Evolutionary conservation across 2,888 invertebrate genomes (phyloP).

Genomic region (Plutella xylostella): DNA sequence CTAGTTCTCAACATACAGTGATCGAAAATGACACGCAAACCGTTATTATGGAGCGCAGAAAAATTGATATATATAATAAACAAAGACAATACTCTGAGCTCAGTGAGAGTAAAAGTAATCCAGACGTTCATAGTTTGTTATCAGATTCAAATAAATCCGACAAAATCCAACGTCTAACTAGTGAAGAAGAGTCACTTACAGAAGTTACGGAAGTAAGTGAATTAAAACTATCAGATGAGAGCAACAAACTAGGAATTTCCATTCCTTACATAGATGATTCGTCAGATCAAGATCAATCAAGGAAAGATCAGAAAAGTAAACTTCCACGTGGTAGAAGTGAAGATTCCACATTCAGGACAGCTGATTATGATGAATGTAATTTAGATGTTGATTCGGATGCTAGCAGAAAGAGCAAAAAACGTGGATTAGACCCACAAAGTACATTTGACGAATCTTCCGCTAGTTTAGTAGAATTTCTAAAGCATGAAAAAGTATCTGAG

Average conservation of each 20-base stretch:
- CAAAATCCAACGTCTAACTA: slow-evolving; percentile 59
- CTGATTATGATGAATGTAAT: slow-evolving; percentile 76
- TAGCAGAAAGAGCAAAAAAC: slow-evolving; percentile 30
- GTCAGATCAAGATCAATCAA: slow-evolving; percentile 56
- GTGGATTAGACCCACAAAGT: slow-evolving; percentile 64
- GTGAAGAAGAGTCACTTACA: slow-evolving; percentile 75
- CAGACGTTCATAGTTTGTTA: slow-evolving; percentile 41
- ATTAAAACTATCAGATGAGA: slow-evolving; percentile 65
- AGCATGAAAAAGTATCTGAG: slow-evolving; percentile 57
- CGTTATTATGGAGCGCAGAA: slow-evolving; percentile 70
- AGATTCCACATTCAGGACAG: slow-evolving; percentile 77
- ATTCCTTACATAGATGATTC: slow-evolving; percentile 66
- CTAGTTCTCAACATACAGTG: slow-evolving; percentile 51
- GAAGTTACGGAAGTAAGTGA: slow-evolving; percentile 78
- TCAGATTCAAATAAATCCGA: slow-evolving; percentile 49
- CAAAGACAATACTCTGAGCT: slow-evolving; percentile 61
- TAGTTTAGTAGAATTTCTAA: slow-evolving; percentile 60
- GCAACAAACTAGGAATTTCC: slow-evolving; percentile 55
- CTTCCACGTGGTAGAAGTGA: slow-evolving; percentile 70
- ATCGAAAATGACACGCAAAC: slow-evolving; percentile 72
- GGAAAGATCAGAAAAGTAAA: slow-evolving; percentile 31
- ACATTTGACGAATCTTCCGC: slow-evolving; percentile 71
- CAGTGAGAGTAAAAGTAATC: slow-evolving; percentile 46
- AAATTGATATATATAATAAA: slow-evolving; percentile 71
- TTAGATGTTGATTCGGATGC: slow-evolving; percentile 68